Base-by-base conservation (phyloP, 2,888 invertebrate genomes). In the Patella caerulea region DNA sequence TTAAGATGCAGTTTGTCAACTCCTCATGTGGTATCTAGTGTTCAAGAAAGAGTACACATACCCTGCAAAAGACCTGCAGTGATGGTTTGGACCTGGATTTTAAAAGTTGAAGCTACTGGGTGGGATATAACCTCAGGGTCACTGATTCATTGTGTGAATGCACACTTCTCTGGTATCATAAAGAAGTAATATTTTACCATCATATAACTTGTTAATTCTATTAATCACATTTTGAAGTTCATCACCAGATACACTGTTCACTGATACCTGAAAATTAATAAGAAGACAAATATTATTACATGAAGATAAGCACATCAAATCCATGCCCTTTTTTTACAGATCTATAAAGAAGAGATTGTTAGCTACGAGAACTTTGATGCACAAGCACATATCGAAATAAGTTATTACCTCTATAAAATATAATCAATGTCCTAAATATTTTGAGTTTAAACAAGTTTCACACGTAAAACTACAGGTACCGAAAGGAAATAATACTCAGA, bases 141-240 rank as follows among this genome's bases (percentile, higher is more conserved):
- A 45, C 45, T 45, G 45, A 45, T 45, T 9, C 45, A 45, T 45
- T 45, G 45, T 45, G 45, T 45, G 45, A 45, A 45, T 45, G 45
- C 45, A 45, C 45, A 45, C 45, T 45, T 45, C 9, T 45, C 9
- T 45, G 45, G 45, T 45, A 45, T 45, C 7, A 4, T 45, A 45
- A 45, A 45, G 45, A 45, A 45, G 19, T 14, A 72, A n/a, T 19
- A 65, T 74, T 75, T 76, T 81, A 89, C 89, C 87, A 78, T 85
- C 79, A 84, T 87, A 87, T 24, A 88, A 72, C 56, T 74, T 75
- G 76, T 88, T 84, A 14, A 89, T 86, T 82, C 83, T 88, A 14
- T 83, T 82, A n/a, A 90, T 86, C 72, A 89, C 71, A 15, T 53
- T 59, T 45, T 81, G 78, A 9, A 90, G 77, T 24, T 88, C 86